Conservation (phyloP, 2,797 vertebrate genomes). For the Rhincodon typus region DNA sequence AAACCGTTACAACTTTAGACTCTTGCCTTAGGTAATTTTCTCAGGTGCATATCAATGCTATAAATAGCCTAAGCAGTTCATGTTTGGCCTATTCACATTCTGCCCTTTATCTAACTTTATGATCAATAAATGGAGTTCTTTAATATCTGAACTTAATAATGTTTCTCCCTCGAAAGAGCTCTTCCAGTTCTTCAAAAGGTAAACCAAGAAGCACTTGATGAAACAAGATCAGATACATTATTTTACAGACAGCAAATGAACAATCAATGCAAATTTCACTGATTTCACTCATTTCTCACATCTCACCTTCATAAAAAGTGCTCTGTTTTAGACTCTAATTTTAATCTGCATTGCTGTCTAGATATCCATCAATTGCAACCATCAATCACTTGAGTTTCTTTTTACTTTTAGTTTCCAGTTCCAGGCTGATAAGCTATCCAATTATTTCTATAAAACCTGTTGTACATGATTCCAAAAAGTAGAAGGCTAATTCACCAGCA, state of each 20-base stretch:
- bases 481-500: not conserved
- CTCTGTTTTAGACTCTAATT: not conserved
- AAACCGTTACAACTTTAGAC: not conserved
- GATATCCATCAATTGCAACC: not conserved
- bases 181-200: not conserved
- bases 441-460: not conserved
- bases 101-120: not conserved
- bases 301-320: not conserved
- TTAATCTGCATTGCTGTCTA: not conserved
- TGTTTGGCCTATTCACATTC: not conserved
- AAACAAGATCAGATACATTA: not conserved
- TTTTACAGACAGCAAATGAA: not conserved
- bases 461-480: not conserved
- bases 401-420: not conserved
- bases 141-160: not conserved
- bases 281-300: not conserved
- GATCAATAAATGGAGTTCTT: not conserved
- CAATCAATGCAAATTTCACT: not conserved
- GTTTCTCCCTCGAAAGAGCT: not conserved
- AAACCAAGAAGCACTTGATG: not conserved
- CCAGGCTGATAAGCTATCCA: not conserved
- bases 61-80: not conserved
- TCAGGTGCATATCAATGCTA: not conserved
- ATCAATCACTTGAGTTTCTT: not conserved
- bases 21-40: not conserved